These are phyloP conservation scores for Gadopsis bispinosus DNA, from an alignment of 2,797 vertebrate genomes.

Conservation along the genomic window DNA sequence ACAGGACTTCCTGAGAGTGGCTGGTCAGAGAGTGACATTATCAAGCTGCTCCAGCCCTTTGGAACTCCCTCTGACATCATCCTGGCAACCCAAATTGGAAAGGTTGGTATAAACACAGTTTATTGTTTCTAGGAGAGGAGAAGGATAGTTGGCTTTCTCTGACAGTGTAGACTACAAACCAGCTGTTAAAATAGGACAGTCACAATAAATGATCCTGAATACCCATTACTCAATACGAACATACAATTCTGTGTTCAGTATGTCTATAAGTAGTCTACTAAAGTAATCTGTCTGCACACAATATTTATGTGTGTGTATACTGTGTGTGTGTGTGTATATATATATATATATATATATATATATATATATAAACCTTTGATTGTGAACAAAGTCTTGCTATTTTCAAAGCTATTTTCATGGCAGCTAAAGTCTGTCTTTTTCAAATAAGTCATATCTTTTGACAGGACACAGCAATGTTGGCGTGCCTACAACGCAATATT, in stretches of 20 bases:
- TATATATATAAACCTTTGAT: neutral
- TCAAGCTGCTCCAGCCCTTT: conserved; percentile 86
- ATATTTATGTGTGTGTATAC: neutral
- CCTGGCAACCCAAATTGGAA: conserved; percentile 82
- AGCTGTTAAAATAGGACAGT: neutral
- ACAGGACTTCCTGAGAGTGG: conserved; percentile 86
- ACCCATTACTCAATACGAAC: neutral
- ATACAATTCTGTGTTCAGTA: neutral
- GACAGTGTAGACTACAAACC: neutral
- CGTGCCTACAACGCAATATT: too few relatives aligned
- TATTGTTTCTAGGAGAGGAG: neutral
- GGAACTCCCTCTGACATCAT: conserved; percentile 85
- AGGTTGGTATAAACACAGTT: conserved; percentile 75
- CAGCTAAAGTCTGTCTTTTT: neutral
- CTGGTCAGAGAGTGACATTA: conserved; percentile 84
- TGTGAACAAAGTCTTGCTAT: neutral
- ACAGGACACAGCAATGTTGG: neutral
- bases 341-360: too few relatives aligned
- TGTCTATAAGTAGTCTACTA: neutral
- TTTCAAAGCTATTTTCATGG: neutral
- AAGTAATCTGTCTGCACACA: neutral
- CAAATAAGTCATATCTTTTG: neutral
- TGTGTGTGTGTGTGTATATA: too few relatives aligned
- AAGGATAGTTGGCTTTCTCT: neutral
- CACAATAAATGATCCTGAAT: conserved; percentile 3